These are phyloP conservation scores for Poecilus cupreus DNA, from an alignment of 2,888 invertebrate species.

Conservation along the genomic window DNA sequence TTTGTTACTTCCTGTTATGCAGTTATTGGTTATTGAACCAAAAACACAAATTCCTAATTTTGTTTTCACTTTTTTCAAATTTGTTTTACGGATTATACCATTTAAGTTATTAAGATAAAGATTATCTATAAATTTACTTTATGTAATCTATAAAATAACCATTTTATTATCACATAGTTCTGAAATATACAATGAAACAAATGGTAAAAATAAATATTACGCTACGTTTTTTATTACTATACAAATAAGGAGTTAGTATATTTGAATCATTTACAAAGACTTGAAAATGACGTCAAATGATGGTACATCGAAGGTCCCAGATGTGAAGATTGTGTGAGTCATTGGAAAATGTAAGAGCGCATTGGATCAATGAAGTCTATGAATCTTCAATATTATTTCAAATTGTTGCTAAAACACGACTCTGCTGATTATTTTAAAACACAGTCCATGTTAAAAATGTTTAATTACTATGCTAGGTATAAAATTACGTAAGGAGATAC, in stretches of 20 bases:
- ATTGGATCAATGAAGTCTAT: neutral
- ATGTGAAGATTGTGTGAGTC: slow-evolving; percentile 21
- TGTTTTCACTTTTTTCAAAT: neutral
- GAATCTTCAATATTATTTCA: neutral
- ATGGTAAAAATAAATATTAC: slow-evolving; percentile 44
- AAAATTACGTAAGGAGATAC: slow-evolving; percentile 34
- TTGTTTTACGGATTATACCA: neutral
- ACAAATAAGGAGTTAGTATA: slow-evolving; percentile 34
- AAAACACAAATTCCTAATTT: neutral
- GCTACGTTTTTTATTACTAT: slow-evolving; percentile 14
- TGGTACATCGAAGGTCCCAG: neutral
- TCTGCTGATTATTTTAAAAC: slow-evolving; percentile 35
- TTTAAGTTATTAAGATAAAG: no score
- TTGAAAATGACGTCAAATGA: slow-evolving; percentile 40
- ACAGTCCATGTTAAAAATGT: neutral
- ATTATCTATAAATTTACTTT: neutral
- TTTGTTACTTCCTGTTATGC: neutral
- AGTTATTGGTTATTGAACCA: neutral
- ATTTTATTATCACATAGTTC: neutral
- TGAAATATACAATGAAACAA: no score
- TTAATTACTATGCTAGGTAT: slow-evolving; percentile 13
- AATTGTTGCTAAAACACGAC: no score
- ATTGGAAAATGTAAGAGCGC: neutral
- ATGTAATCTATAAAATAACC: neutral
- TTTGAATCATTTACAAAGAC: slow-evolving; percentile 29